phyloP scores from a whole-genome alignment of 2,113 vertebrate genomes.

The Ginglymostoma cirratum region DNA sequence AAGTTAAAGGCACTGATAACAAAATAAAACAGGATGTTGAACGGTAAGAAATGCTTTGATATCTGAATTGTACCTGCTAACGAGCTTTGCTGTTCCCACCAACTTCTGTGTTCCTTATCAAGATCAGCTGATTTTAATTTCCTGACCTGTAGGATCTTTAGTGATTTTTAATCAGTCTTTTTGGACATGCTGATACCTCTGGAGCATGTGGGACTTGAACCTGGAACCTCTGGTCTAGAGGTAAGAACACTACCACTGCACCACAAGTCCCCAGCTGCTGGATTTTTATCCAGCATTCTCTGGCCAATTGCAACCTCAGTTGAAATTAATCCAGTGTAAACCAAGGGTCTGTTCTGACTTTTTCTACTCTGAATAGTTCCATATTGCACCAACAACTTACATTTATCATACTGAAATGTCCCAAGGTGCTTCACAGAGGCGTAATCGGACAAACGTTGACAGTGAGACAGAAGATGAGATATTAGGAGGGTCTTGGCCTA shows the following conservation, averaged over 20 bases:
- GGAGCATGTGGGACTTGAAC: too few species aligned
- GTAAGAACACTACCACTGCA: too few species aligned
- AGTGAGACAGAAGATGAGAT: background rate
- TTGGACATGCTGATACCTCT: too few species aligned
- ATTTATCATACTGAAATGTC: background rate
- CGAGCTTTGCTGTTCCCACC: background rate
- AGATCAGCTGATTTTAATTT: background rate
- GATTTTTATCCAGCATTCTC: background rate
- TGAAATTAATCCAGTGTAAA: background rate
- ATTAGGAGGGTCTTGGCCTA: background rate
- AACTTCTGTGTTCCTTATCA: background rate
- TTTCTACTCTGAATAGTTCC: background rate
- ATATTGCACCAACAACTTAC: background rate
- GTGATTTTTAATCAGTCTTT: background rate
- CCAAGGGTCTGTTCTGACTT: background rate
- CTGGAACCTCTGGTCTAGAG: too few species aligned
- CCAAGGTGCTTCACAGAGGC: background rate
- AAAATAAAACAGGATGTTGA: slow-evolving; percentile 74
- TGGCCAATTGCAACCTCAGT: background rate
- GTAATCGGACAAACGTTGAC: background rate
- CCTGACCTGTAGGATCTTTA: background rate
- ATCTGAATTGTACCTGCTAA: background rate
- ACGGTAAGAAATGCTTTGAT: slow-evolving; percentile 61
- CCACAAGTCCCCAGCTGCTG: too few species aligned
- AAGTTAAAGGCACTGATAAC: slow-evolving; percentile 73